A percentile compares a stretch with the other conserved stretches of the same genome.
Conservation (phyloP, 2,888 invertebrate genomes). For the Nomada goodeniana region DNA sequence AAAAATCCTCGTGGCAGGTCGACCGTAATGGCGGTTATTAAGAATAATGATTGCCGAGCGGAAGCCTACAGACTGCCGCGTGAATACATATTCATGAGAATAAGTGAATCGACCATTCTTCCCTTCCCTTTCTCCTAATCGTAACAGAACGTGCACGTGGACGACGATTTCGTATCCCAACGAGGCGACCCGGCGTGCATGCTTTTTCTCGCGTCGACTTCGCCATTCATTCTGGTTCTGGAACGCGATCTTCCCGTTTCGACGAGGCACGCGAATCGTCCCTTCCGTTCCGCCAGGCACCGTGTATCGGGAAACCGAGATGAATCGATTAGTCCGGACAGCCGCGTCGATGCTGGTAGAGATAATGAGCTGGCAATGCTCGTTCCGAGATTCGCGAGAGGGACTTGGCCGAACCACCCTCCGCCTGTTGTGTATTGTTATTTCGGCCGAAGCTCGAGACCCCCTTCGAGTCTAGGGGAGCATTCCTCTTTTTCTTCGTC, state of each 20-base stretch:
- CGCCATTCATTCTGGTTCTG: background rate
- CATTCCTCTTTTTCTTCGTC: constrained; percentile 33
- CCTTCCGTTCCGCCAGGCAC: too few relatives aligned
- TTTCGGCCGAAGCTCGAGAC: background rate
- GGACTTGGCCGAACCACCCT: constrained; percentile 32
- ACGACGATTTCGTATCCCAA: constrained; percentile 7
- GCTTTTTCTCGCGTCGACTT: background rate
- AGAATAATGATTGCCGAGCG: constrained; percentile 77
- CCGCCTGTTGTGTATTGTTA: constrained; percentile 38
- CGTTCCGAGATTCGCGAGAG: constrained; percentile 40
- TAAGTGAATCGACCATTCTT: constrained; percentile 78
- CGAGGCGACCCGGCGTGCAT: constrained; percentile 4
- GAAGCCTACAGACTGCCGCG: constrained; percentile 69
- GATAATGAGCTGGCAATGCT: too few relatives aligned
- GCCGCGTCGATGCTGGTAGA: too few relatives aligned
- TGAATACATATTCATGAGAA: constrained; percentile 78
- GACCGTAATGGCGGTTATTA: constrained; percentile 75
- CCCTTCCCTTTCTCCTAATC: background rate
- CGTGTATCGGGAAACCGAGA: too few relatives aligned
- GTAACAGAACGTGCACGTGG: background rate
- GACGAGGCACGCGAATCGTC: too few relatives aligned
- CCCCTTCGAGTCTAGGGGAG: background rate
- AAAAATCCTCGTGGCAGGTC: constrained; percentile 62
- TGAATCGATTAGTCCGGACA: too few relatives aligned
- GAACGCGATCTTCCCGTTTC: background rate